These are phyloP conservation scores for Drosophila macrothrix DNA, from an alignment of 2,888 invertebrate species.

Conservation along the genomic window DNA sequence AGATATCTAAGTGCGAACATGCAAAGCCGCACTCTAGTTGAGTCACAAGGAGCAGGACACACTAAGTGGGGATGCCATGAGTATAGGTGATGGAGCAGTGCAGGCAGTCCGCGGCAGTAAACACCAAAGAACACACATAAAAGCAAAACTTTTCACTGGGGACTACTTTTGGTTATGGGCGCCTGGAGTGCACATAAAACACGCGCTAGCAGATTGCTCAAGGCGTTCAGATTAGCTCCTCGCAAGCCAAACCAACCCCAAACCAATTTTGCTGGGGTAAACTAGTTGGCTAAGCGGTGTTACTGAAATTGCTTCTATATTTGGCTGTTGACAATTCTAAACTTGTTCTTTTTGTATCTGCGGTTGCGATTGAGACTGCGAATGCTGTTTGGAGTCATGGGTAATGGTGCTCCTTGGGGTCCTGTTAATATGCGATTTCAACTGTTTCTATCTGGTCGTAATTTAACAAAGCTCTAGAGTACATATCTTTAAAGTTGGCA, in stretches of 20 bases:
- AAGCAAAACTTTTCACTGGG: conserved; percentile 71
- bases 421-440: conserved; percentile 51
- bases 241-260: background rate
- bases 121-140: conserved; percentile 44
- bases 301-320: conserved; percentile 37
- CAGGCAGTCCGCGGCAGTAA: conserved; percentile 27
- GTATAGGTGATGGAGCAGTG: conserved; percentile 1
- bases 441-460: conserved; percentile 21
- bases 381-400: conserved; percentile 13
- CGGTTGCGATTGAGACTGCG: conserved; percentile 14
- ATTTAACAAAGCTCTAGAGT: background rate
- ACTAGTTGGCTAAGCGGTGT: conserved; percentile 45
- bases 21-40: conserved; percentile 9
- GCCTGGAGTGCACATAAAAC: conserved; percentile 75
- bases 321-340: conserved; percentile 48
- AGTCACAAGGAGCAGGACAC: conserved; percentile 4
- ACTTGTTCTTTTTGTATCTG: conserved; percentile 28
- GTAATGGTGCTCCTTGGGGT: conserved; percentile 59
- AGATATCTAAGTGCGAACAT: conserved; percentile 48
- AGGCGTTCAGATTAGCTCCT: conserved; percentile 40
- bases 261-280: conserved; percentile 5
- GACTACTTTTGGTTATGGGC: conserved; percentile 74
- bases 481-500: background rate
- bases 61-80: conserved; percentile 7
- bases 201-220: conserved; percentile 65